These are phyloP conservation scores for Colletes collaris DNA, from an alignment of 2,888 invertebrate species.

Conservation along the genomic window DNA sequence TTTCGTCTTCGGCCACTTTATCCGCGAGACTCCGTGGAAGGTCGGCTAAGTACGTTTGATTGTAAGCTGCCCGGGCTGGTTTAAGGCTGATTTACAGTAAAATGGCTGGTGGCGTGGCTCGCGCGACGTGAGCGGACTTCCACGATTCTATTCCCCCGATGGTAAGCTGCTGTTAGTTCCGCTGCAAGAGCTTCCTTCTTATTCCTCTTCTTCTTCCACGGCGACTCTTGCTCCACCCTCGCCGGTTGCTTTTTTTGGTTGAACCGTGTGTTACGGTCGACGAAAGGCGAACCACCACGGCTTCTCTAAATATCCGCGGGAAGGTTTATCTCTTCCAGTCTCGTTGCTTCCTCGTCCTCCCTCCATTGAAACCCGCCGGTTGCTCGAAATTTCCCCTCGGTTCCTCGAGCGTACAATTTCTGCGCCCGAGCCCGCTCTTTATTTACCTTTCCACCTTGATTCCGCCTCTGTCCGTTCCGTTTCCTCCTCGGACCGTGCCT, in stretches of 20 bases:
- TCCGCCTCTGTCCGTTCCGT: neutral
- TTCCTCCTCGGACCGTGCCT: constrained; percentile 10
- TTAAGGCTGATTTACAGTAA: constrained; percentile 81
- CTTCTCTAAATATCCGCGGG: constrained; percentile 42
- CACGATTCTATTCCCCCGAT: constrained; percentile 57
- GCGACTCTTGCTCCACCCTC: neutral
- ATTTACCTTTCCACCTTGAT: constrained; percentile 53
- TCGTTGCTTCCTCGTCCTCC: constrained; percentile 38
- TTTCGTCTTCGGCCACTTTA: constrained; percentile 71
- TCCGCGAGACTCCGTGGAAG: constrained; percentile 50
- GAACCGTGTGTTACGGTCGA: constrained; percentile 7
- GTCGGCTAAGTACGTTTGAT: constrained; percentile 81
- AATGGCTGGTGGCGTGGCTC: constrained; percentile 62
- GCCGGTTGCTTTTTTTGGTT: constrained; percentile 14
- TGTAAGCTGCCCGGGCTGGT: constrained; percentile 79
- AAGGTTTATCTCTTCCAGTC: constrained; percentile 50
- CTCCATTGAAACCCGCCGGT: constrained; percentile 18
- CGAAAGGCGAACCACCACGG: neutral
- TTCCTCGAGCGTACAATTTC: constrained; percentile 41
- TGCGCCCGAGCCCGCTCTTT: constrained; percentile 14
- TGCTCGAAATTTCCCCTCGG: constrained; percentile 19
- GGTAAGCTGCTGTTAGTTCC: constrained; percentile 67
- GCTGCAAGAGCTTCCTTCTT: neutral
- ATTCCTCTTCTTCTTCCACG: neutral
- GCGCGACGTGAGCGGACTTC: constrained; percentile 78